Percentiles rank a stretch among this genome's conserved stretches.
Evolutionary conservation across 2,888 invertebrate genomes (phyloP).

Genomic region (Euproctis similis): DNA sequence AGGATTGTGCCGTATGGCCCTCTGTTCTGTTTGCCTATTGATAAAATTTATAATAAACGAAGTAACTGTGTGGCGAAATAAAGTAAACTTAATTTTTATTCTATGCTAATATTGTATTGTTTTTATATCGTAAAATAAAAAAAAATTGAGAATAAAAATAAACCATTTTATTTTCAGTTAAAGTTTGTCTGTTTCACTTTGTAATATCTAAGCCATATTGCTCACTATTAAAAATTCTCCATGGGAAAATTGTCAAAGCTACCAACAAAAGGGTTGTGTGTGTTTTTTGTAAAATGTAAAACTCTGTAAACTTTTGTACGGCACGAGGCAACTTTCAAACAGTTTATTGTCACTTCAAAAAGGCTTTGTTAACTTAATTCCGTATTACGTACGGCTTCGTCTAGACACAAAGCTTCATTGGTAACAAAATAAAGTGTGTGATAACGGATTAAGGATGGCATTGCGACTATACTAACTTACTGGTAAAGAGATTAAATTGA

Average conservation of each 20-base stretch:
- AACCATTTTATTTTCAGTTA: too few relatives aligned
- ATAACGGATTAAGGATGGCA: slow-evolving; percentile 17
- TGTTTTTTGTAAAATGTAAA: slow-evolving; percentile 10
- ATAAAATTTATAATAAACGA: too few relatives aligned
- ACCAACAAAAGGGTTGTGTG: slow-evolving; percentile 2
- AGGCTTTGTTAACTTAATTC: slow-evolving; percentile 39
- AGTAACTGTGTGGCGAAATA: too few relatives aligned
- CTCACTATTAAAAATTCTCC: too few relatives aligned
- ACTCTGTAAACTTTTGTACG: slow-evolving; percentile 10
- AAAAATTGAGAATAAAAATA: too few relatives aligned
- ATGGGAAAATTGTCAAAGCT: slow-evolving; percentile 4
- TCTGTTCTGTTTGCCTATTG: too few relatives aligned
- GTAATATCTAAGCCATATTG: too few relatives aligned
- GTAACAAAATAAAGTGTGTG: slow-evolving; percentile 23
- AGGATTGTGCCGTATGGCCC: too few relatives aligned
- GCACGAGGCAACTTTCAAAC: slow-evolving; percentile 12
- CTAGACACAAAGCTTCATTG: slow-evolving; percentile 42
- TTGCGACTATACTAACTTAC: slow-evolving; percentile 11
- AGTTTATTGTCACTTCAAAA: slow-evolving; percentile 31
- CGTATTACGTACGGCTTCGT: slow-evolving; percentile 47
- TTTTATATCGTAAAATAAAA: too few relatives aligned
- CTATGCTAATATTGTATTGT: too few relatives aligned
- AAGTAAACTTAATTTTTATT: too few relatives aligned
- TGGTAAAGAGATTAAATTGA: slow-evolving; percentile 6
- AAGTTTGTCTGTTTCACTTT: too few relatives aligned